Evolutionary conservation across 1,140 invertebrate species (phyloP).

Genomic region (Eulimnadia texana): DNA sequence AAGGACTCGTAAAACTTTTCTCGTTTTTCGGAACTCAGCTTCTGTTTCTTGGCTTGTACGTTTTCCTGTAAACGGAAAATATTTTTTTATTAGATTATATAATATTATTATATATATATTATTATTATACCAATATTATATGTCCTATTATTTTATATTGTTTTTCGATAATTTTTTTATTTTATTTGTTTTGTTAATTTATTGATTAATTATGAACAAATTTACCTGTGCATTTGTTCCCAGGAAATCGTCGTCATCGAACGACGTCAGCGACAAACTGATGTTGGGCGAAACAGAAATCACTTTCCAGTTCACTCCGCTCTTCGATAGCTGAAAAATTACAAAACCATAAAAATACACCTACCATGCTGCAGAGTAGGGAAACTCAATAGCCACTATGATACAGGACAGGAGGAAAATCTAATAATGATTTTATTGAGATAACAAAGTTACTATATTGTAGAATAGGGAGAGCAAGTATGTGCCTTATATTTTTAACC

Average conservation of each 20-base stretch:
- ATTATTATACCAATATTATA: too few relatives aligned
- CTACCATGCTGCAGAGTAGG: too few relatives aligned
- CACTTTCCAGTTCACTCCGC: constrained; percentile 9
- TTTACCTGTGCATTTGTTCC: neutral
- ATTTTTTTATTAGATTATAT: too few relatives aligned
- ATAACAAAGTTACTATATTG: neutral
- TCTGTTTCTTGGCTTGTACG: constrained; percentile 1
- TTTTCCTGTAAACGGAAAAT: neutral
- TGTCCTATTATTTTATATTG: too few relatives aligned
- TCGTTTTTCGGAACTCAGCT: neutral
- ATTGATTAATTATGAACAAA: too few relatives aligned
- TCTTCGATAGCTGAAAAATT: constrained; percentile 8
- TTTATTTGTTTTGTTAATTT: too few relatives aligned
- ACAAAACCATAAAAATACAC: neutral
- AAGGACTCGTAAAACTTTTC: neutral
- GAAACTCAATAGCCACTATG: too few relatives aligned
- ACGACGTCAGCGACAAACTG: neutral
- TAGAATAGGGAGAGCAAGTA: neutral
- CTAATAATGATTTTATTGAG: too few relatives aligned
- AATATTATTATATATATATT: too few relatives aligned
- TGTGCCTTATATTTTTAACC: too few relatives aligned
- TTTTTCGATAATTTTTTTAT: too few relatives aligned
- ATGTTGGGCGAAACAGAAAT: neutral
- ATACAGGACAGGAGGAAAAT: too few relatives aligned
- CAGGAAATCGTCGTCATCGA: neutral